Base-by-base conservation (phyloP, 2,888 invertebrate species). In the Ectemnius cavifrons region DNA sequence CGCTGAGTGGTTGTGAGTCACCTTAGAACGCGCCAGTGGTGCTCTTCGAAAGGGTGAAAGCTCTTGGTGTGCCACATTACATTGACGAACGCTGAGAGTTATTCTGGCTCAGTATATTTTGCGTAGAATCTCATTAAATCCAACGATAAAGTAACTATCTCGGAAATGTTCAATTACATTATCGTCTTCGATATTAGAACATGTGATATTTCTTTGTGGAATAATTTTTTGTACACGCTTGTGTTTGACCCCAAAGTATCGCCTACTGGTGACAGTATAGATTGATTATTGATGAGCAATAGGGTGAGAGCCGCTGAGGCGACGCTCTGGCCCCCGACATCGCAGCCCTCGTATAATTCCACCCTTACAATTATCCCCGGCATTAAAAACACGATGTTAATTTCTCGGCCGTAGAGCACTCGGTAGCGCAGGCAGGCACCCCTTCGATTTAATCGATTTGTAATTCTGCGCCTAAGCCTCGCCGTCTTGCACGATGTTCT, bases 341-440 rank as follows among this genome's bases (percentile, higher is more conserved):
- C 79, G 73, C 79, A 84, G 82, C 86, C 86, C 88, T 88, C 87
- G 87, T 88, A 88, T 90, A 89, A 90, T 90, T 88, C 88, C 89
- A 90, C 90, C 90, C 90, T 90, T 88, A 89, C 90, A 90, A 91
- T 91, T 89, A 90, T 89, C 88, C 89, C 87, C 84, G 76, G 87
- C 88, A 89, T 90, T 90, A 90, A 90, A 90, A 90, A 89, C 89
- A 89, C 89, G 89, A 89, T 88, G 90, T 90, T 90, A 90, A 90
- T 91, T 90, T 90, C 88, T 86, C 86, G 81, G 83, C 84, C 37
- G 37, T 37, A 79, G 75, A 69, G 72, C 80, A 77, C 81, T 80
- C 67, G 77, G 75, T 11, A 11, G 37, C 37, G 37, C 5, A 37
- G 37, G 37, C 37, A 37, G 80, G 83, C 76, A 82, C 86, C 89